These are phyloP conservation scores for Drosophila aldrichi DNA, from an alignment of 2,888 invertebrate genomes.

Conservation along the genomic window DNA sequence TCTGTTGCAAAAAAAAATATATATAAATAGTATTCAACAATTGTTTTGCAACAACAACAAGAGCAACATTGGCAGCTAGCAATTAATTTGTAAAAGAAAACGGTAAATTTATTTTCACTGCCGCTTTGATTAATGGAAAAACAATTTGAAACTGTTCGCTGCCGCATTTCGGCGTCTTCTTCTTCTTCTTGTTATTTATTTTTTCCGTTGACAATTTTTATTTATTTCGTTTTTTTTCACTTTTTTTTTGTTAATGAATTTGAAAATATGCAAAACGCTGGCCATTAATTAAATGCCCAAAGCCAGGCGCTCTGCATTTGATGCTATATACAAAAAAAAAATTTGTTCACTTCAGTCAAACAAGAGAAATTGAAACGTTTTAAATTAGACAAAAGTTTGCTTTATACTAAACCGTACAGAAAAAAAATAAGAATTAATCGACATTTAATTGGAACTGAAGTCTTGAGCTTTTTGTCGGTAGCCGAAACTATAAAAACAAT, in stretches of 20 bases:
- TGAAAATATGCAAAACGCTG: conserved; percentile 62
- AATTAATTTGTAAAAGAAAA: conserved; percentile 56
- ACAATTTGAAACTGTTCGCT: conserved; percentile 52
- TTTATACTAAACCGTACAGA: neutral
- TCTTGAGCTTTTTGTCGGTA: conserved; percentile 9
- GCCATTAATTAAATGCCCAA: conserved; percentile 65
- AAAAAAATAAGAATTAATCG: conserved; percentile 11
- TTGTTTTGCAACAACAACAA: conserved; percentile 54
- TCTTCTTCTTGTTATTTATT: conserved; percentile 12
- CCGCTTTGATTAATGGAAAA: conserved; percentile 73
- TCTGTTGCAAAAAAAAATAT: conserved; percentile 43
- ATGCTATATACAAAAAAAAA: conserved; percentile 6
- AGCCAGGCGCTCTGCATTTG: conserved; percentile 38
- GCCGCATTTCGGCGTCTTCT: neutral
- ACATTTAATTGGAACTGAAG: conserved; percentile 14
- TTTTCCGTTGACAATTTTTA: conserved; percentile 46
- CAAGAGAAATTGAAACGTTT: conserved; percentile 44
- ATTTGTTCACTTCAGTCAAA: conserved; percentile 22
- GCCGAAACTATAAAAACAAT: neutral
- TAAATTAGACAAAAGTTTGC: conserved; percentile 22
- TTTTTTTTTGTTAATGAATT: conserved; percentile 54
- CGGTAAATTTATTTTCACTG: conserved; percentile 64
- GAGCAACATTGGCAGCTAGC: conserved; percentile 38
- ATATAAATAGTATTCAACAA: conserved; percentile 38
- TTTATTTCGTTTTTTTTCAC: neutral